Base-by-base conservation (phyloP, 2,888 invertebrate species). In the Amphipoea lucens region DNA sequence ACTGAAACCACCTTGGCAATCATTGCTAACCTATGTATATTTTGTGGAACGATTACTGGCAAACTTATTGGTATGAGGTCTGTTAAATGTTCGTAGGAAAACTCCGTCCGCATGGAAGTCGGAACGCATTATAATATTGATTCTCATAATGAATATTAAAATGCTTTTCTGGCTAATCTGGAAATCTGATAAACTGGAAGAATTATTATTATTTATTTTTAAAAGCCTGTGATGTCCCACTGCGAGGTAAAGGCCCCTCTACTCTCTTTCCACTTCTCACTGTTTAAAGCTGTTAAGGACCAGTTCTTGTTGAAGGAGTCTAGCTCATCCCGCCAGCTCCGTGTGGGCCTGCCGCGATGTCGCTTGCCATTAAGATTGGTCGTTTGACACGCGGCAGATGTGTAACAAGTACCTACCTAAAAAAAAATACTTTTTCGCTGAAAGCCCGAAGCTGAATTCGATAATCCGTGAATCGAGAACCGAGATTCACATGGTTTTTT, bases 1-100 rank as follows among this genome's bases (percentile, higher is more conserved):
- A 57, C 74, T 76, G 74, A 68, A 66, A 42, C 60, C 9, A 29
- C 78, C 82, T 84, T 86, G 84, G 73, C 75, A 78, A 36, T 84
- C 17, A 73, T 79, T 72, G 48, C 11, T 69, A 79, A 79, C 76
- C 63, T 78, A 76, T 29, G 7, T 51, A 36, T 87, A 80, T 82
- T 75, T 75, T 78, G 74, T 57, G 62, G 63, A 83, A 74, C 65
- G 29, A 29, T 65, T 70, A 62, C 45, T 78, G 69, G 66, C 63
- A 78, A 42, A 73, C 57, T 62, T 45, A 60, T 74, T 71, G 29
- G 12, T 48, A 42, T 20, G 7, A 40, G 29, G 36, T 42, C 6
- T 60, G 48, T 20, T 23, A 45, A 40, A 36, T 36, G 14, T 65
- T 45, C n/a, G 23, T 54, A 60, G n/a, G 1, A 60, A 60, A n/a